Base-by-base conservation (phyloP, 2,113 vertebrate species). In the Castor canadensis region DNA sequence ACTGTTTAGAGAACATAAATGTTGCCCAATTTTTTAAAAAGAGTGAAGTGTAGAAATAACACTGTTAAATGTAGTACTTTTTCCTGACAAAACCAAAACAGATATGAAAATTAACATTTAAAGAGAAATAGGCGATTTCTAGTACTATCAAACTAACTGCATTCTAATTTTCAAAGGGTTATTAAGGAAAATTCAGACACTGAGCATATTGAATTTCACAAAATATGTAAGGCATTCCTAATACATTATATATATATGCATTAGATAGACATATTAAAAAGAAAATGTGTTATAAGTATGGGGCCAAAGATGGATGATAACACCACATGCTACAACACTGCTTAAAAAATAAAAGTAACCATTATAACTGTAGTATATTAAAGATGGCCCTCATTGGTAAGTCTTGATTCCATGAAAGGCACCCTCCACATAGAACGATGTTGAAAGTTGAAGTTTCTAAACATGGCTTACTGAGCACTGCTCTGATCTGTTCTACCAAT, bases 121-220 rank as follows among this genome's bases (percentile, higher is more conserved):
- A 0, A 64, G 56, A 86, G 9, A 26, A 88, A 75, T n/a, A n/a
- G 9, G 8, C 28, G 32, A 75, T 54, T 89, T 52, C n/a, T 67
- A 80, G 32, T 49, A n/a, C 87, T 80, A 40, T 82, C n/a, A 91
- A 84, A 76, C 16, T 72, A 52, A 93, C 3, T 72, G 58, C 58
- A 69, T 91, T 73, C 62, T 71, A 87, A 92, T 84, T 79, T 82
- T 92, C 60, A 79, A 73, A 80, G n/a, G 24, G 32, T 60, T 45
- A 95, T 45, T 56, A 87, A 38, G 38, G 2, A 88, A 35, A 89
- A 86, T 67, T 77, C 83, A 89, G 62, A 62, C 38, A 75, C 19
- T 71, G 9, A 49, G 58, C 2, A 38, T 69, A 58, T 26, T 64
- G 43, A 92, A 89, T 75, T 81, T 93, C n/a, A 81, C 38, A 77